A percentile compares a stretch with the other conserved stretches of the same genome.
Evolutionary conservation across 2,797 vertebrate genomes (phyloP).

Genomic region (Chaenodraco wilsoni): DNA sequence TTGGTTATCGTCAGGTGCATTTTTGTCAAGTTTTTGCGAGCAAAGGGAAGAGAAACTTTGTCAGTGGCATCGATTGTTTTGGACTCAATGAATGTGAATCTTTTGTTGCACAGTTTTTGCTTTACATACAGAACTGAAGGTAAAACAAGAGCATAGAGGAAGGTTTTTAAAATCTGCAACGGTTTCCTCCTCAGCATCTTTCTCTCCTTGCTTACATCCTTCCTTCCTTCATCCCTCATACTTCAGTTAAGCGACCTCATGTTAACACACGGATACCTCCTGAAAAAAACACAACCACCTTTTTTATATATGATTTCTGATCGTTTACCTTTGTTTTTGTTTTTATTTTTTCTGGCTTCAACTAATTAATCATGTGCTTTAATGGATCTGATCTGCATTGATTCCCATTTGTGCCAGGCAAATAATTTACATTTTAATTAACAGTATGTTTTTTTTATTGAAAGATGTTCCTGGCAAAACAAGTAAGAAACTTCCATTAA

Average conservation of each 20-base stretch:
- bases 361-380: neutral
- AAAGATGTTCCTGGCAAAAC: no score
- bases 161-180: neutral
- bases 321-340: no score
- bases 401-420: neutral
- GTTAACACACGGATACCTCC: constrained; percentile 56
- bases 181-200: neutral
- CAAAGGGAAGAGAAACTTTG: neutral
- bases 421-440: no score
- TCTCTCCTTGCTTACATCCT: constrained; percentile 1
- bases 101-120: constrained; percentile 39
- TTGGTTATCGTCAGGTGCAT: constrained; percentile 11
- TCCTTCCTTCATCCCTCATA: neutral
- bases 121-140: constrained; percentile 28
- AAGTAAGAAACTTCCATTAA: no score
- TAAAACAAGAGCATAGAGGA: constrained; percentile 1
- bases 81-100: constrained; percentile 62
- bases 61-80: constrained; percentile 12
- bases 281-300: neutral
- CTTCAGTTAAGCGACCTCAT: constrained; percentile 22
- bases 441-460: no score
- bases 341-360: neutral
- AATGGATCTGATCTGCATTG: neutral
- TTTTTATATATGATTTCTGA: neutral
- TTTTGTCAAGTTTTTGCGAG: constrained; percentile 17